Percentiles rank a stretch among this genome's conserved stretches.
phyloP scores from a whole-genome alignment of 2,113 vertebrate genomes.

The Anas platyrhynchos region DNA sequence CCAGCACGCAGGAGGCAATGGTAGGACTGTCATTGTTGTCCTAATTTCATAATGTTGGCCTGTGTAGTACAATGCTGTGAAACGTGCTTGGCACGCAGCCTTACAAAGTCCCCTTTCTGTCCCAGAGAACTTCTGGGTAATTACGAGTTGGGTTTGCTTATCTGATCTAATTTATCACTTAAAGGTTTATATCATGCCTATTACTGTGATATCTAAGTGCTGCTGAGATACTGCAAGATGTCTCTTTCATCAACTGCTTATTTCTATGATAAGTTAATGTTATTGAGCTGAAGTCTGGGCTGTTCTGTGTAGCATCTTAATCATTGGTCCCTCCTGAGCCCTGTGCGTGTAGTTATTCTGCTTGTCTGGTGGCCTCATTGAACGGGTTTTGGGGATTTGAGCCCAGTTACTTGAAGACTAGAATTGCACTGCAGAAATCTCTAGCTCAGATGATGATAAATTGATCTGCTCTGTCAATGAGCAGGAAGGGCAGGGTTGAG shows the following conservation, averaged over 20 bases:
- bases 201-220: conserved; percentile 32
- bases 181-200: conserved; percentile 35
- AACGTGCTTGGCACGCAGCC: conserved; percentile 28
- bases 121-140: conserved; percentile 35
- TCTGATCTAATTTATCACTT: conserved; percentile 62
- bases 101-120: conserved; percentile 17
- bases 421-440: neutral
- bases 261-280: conserved; percentile 49
- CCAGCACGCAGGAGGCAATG: neutral
- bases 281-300: conserved; percentile 4
- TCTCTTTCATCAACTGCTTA: conserved; percentile 55
- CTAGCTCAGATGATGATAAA: neutral
- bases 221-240: conserved; percentile 38
- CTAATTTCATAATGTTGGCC: conserved; percentile 23
- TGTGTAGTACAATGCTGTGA: neutral
- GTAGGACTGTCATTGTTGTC: neutral
- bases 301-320: conserved; percentile 29
- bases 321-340: neutral
- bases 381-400: neutral
- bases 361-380: neutral
- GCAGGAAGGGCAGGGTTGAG: neutral
- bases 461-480: neutral
- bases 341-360: neutral
- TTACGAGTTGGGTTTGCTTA: conserved; percentile 30
- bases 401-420: neutral